Percentiles rank a stretch among this genome's conserved stretches.
phyloP scores from a whole-genome alignment of 2,888 invertebrate species.

The Spatulosminthurus flaviceps region DNA sequence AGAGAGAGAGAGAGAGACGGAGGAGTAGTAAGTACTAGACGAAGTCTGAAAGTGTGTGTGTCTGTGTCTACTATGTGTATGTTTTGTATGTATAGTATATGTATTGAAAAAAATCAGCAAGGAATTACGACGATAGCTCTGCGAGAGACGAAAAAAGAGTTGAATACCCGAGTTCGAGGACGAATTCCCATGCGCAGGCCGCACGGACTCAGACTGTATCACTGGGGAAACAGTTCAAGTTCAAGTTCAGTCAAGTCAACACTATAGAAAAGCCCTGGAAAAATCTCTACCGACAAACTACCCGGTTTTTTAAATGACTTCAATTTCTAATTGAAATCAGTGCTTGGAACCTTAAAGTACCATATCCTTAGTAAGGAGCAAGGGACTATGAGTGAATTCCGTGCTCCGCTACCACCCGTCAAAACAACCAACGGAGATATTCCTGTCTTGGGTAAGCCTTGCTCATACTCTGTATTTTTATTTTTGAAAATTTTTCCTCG shows the following conservation, averaged over 20 bases:
- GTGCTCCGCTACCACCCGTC: constrained; percentile 61
- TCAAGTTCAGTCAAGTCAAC: constrained; percentile 60
- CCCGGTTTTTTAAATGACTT: constrained; percentile 38
- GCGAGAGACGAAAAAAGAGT: constrained; percentile 46
- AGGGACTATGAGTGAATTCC: constrained; percentile 60
- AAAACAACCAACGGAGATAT: constrained; percentile 51
- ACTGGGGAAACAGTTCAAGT: constrained; percentile 62
- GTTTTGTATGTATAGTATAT: neutral
- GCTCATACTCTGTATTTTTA: neutral
- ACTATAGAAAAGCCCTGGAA: constrained; percentile 44
- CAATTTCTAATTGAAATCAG: neutral
- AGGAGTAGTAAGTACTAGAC: constrained; percentile 23
- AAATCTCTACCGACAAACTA: constrained; percentile 30
- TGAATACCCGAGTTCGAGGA: constrained; percentile 44
- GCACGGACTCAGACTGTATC: constrained; percentile 46
- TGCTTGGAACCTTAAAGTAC: neutral
- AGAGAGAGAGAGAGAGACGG: neutral
- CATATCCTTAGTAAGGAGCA: neutral
- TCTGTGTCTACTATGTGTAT: neutral
- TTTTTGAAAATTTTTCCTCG: too few species aligned
- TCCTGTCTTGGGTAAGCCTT: constrained; percentile 58
- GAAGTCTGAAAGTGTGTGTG: constrained; percentile 14
- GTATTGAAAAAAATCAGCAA: constrained; percentile 45
- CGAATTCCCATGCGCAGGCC: constrained; percentile 46
- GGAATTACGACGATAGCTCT: constrained; percentile 47